Evolutionary conservation across 1,140 invertebrate species (phyloP).

Genomic region (Eciton burchellii): DNA sequence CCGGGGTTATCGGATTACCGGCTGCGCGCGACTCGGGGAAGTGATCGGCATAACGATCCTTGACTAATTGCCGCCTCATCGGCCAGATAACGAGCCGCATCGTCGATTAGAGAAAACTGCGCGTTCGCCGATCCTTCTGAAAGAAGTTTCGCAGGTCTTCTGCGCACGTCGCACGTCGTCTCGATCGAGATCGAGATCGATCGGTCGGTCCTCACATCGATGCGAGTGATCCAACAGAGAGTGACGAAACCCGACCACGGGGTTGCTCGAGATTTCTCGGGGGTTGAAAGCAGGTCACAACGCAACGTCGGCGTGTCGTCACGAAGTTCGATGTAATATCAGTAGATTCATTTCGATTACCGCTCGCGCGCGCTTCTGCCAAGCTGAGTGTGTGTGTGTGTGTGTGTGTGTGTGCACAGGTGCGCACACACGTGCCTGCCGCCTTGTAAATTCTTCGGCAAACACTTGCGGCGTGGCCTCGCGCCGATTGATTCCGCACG

Average conservation of each 20-base stretch:
- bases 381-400: slow-evolving; percentile 7
- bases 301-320: slow-evolving; percentile 25
- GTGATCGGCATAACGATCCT: slow-evolving; percentile 54
- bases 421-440: slow-evolving; percentile 48
- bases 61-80: slow-evolving; percentile 48
- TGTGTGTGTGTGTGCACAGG: slow-evolving; percentile 34
- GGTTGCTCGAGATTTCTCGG: background rate
- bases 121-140: background rate
- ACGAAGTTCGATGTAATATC: slow-evolving; percentile 30
- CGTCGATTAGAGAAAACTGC: slow-evolving; percentile 1
- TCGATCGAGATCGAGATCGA: background rate
- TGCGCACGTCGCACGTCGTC: background rate
- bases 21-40: slow-evolving; percentile 19
- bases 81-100: slow-evolving; percentile 26
- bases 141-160: too few species aligned
- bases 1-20: slow-evolving; percentile 34
- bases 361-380: slow-evolving; percentile 28
- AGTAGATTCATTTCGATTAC: slow-evolving; percentile 32
- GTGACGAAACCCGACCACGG: background rate
- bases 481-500: slow-evolving; percentile 55
- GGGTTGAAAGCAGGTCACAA: background rate
- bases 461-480: slow-evolving; percentile 46
- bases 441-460: slow-evolving; percentile 50
- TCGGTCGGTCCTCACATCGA: background rate
- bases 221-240: background rate